Evolutionary conservation across 2,888 invertebrate genomes (phyloP).

Genomic region (Biston stratarius): DNA sequence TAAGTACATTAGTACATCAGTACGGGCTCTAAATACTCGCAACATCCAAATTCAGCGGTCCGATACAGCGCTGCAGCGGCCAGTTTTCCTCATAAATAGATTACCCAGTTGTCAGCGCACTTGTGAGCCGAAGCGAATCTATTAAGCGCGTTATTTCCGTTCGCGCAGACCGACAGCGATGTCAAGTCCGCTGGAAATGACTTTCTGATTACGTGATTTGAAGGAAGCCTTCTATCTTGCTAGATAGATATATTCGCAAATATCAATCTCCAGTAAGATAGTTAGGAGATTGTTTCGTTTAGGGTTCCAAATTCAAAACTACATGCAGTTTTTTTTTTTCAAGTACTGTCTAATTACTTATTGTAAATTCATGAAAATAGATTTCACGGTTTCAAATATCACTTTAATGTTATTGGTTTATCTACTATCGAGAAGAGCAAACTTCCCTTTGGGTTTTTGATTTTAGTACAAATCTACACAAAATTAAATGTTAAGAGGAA

Average conservation of each 20-base stretch:
- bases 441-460: too few species aligned
- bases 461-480: too few species aligned
- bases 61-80: constrained; percentile 44
- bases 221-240: not conserved
- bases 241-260: not conserved
- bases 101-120: constrained; percentile 82
- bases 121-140: constrained; percentile 83
- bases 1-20: constrained; percentile 8
- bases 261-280: too few species aligned
- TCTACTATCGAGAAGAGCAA: too few species aligned
- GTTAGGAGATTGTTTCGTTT: too few species aligned
- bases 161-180: constrained; percentile 53
- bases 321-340: too few species aligned
- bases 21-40: constrained; percentile 17
- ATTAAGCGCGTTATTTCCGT: constrained; percentile 85
- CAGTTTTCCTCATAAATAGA: constrained; percentile 83
- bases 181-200: constrained; percentile 36
- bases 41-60: constrained; percentile 10
- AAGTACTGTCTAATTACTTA: too few species aligned
- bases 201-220: constrained; percentile 5
- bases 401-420: too few species aligned
- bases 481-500: too few species aligned
- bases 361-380: too few species aligned
- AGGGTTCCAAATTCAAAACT: too few species aligned
- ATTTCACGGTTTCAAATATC: too few species aligned